phyloP scores from a whole-genome alignment of 2,797 vertebrate species.

The Trichosurus vulpecula region DNA sequence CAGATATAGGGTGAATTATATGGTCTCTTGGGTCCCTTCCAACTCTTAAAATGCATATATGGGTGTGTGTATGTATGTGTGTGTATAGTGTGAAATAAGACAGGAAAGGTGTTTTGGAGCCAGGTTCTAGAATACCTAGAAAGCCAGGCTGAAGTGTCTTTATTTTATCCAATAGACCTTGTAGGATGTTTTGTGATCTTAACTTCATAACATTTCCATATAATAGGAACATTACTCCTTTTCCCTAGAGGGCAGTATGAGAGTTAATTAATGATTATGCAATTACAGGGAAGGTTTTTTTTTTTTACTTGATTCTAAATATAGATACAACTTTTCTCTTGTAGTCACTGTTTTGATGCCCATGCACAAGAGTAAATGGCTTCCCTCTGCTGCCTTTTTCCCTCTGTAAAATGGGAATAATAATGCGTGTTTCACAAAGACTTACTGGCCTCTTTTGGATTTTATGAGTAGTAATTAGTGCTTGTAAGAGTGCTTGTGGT shows the following conservation, averaged over 20 bases:
- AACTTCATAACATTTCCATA: not conserved
- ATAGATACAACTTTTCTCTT: not conserved
- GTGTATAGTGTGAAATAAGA: not conserved
- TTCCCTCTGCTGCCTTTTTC: not conserved
- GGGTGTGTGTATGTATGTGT: not conserved
- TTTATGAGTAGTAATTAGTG: not conserved
- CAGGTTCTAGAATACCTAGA: not conserved
- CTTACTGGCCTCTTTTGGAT: not conserved
- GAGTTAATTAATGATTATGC: not conserved
- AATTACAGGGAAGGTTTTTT: not conserved
- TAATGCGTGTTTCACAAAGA: not conserved
- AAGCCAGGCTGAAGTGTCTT: too few relatives aligned
- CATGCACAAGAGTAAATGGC: not conserved
- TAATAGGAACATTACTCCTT: not conserved
- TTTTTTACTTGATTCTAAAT: not conserved
- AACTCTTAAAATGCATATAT: not conserved
- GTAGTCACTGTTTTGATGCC: not conserved
- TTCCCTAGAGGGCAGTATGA: not conserved
- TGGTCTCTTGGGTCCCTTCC: not conserved
- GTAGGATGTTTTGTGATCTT: not conserved
- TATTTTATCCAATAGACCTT: not conserved
- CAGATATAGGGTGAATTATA: too few relatives aligned
- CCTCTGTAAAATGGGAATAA: not conserved
- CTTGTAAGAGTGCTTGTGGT: not conserved
- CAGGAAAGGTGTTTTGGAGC: not conserved